These are phyloP conservation scores for Anthopleura sola DNA, from an alignment of 64 coral and sea anemone species.

Conservation along the genomic window DNA sequence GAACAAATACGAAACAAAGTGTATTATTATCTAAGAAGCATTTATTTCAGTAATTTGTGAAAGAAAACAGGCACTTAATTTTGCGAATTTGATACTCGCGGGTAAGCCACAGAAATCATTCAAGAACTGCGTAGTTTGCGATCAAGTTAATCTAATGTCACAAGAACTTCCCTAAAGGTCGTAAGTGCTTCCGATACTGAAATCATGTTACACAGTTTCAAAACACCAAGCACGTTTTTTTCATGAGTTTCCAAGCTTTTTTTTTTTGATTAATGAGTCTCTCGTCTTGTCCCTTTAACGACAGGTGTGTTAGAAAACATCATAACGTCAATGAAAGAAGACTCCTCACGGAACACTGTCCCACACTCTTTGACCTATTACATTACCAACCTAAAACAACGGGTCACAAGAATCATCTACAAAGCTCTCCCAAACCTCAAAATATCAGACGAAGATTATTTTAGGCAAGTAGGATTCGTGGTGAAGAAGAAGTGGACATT, in stretches of 20 bases:
- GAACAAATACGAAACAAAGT: neutral
- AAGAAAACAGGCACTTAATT: too few relatives aligned
- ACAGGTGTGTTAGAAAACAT: neutral
- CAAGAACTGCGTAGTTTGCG: neutral
- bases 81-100: too few relatives aligned
- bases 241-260: neutral
- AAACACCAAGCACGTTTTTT: neutral
- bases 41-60: too few relatives aligned
- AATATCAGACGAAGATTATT: slow-evolving; percentile 42
- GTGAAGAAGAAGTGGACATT: slow-evolving; percentile 62
- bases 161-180: neutral
- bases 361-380: neutral
- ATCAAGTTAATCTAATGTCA: neutral
- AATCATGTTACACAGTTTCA: neutral
- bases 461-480: slow-evolving; percentile 46
- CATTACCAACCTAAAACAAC: neutral
- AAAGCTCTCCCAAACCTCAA: slow-evolving; percentile 32
- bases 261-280: neutral
- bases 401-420: neutral
- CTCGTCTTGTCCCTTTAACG: neutral
- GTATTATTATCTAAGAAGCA: neutral
- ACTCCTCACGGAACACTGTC: too few relatives aligned
- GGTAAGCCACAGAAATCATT: neutral
- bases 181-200: neutral
- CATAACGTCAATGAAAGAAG: neutral